phyloP scores from a whole-genome alignment of 2,113 vertebrate species.

The Gallinago paraguaiae region DNA sequence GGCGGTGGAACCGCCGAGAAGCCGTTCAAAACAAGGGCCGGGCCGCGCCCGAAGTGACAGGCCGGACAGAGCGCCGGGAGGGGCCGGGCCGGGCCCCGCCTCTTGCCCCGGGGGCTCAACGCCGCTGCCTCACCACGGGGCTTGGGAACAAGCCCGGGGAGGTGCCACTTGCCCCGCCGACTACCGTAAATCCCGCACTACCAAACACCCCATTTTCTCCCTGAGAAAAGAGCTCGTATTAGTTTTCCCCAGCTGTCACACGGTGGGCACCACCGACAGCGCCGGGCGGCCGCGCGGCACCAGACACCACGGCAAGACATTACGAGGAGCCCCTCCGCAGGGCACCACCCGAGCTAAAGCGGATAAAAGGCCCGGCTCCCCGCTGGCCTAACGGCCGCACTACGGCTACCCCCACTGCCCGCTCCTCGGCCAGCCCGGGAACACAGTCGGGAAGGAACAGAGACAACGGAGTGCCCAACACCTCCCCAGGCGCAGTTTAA shows the following conservation, averaged over 20 bases:
- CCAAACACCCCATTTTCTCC: too few species aligned
- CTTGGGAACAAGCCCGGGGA: neutral
- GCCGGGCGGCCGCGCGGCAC: neutral
- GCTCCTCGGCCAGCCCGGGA: neutral
- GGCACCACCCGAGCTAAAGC: too few species aligned
- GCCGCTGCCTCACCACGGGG: neutral
- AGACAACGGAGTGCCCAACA: neutral
- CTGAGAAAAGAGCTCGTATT: accelerated
- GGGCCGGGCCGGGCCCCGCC: neutral
- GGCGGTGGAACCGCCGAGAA: neutral
- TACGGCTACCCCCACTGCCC: neutral
- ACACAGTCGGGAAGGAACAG: neutral
- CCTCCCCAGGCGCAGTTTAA: neutral
- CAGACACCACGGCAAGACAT: neutral
- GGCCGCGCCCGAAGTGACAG: neutral
- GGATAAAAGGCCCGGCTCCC: accelerated
- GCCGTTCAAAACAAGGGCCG: neutral
- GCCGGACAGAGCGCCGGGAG: neutral
- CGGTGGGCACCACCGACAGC: neutral
- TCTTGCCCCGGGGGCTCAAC: neutral
- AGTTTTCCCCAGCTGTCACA: neutral
- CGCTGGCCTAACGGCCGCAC: neutral
- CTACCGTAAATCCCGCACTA: neutral
- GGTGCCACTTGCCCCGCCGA: neutral
- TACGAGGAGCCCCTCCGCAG: neutral